These are phyloP conservation scores for Halcyon malimbica DNA, from an alignment of 2,113 vertebrate genomes.

Conservation along the genomic window DNA sequence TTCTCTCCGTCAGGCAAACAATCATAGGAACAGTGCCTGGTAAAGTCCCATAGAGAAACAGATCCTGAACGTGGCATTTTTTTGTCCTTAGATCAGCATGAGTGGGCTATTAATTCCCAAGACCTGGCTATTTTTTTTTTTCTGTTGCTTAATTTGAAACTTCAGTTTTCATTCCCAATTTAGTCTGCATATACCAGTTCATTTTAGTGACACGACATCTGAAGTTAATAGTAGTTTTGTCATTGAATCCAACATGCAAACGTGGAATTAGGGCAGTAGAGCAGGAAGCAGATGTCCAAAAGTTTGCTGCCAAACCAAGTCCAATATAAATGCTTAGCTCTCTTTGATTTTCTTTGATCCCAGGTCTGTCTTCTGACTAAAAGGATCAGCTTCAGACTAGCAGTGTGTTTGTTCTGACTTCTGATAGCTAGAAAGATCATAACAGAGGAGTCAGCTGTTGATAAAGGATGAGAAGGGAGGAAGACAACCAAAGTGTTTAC, in stretches of 20 bases:
- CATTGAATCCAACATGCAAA: background rate
- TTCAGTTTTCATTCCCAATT: background rate
- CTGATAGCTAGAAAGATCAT: background rate
- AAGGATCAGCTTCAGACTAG: background rate
- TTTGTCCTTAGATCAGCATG: background rate
- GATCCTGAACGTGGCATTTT: background rate
- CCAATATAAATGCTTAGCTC: background rate
- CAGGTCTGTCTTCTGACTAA: background rate
- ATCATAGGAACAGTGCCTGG: background rate
- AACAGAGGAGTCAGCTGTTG: background rate
- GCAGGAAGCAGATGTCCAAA: background rate
- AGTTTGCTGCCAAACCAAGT: constrained; percentile 5
- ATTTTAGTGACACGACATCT: background rate
- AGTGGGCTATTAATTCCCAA: background rate
- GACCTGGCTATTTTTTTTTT: background rate
- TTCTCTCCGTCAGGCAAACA: background rate
- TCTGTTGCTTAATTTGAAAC: background rate
- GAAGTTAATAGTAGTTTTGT: background rate
- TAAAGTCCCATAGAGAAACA: background rate
- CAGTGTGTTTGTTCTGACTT: background rate
- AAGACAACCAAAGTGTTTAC: background rate
- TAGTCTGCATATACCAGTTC: background rate
- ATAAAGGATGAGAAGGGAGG: background rate
- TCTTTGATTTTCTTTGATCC: background rate
- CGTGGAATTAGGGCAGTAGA: background rate